phyloP scores from a whole-genome alignment of 1,140 invertebrate species.

The Campoletis sonorensis region DNA sequence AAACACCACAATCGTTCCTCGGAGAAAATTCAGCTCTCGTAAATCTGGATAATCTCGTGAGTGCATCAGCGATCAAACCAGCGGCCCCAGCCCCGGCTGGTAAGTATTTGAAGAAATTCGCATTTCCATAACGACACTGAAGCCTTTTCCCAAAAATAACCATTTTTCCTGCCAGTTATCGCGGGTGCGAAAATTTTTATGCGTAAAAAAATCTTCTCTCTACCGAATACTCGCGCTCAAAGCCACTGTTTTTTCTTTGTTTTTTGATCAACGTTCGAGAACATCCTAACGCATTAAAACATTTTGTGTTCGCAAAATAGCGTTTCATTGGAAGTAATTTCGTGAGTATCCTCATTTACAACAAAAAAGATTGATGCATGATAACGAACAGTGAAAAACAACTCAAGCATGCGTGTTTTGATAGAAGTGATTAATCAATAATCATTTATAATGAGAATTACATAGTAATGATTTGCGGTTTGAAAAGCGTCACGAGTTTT shows the following conservation, averaged over 20 bases:
- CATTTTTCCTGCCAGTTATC: background rate
- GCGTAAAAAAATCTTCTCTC: slow-evolving; percentile 7
- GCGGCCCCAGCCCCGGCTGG: slow-evolving; percentile 69
- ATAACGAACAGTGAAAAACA: background rate
- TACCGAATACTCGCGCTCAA: slow-evolving; percentile 11
- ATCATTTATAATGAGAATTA: no score
- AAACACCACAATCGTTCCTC: slow-evolving; percentile 94
- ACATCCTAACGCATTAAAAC: slow-evolving; percentile 43
- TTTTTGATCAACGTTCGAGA: slow-evolving; percentile 37
- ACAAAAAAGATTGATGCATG: slow-evolving; percentile 33
- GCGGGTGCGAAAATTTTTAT: background rate
- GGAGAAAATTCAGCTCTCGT: slow-evolving; percentile 96
- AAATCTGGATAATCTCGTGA: slow-evolving; percentile 96
- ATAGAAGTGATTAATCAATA: no score
- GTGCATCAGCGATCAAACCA: slow-evolving; percentile 76
- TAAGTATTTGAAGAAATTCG: slow-evolving; percentile 54
- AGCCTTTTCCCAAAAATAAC: background rate
- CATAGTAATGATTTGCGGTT: no score
- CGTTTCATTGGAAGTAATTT: slow-evolving; percentile 74
- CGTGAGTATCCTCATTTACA: slow-evolving; percentile 37
- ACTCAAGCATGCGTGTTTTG: slow-evolving; percentile 13
- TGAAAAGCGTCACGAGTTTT: no score
- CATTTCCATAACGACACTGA: background rate
- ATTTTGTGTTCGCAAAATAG: slow-evolving; percentile 71
- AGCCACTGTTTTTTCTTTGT: slow-evolving; percentile 1